phyloP scores from a whole-genome alignment of 2,113 vertebrate species.

The Seriola quinqueradiata region DNA sequence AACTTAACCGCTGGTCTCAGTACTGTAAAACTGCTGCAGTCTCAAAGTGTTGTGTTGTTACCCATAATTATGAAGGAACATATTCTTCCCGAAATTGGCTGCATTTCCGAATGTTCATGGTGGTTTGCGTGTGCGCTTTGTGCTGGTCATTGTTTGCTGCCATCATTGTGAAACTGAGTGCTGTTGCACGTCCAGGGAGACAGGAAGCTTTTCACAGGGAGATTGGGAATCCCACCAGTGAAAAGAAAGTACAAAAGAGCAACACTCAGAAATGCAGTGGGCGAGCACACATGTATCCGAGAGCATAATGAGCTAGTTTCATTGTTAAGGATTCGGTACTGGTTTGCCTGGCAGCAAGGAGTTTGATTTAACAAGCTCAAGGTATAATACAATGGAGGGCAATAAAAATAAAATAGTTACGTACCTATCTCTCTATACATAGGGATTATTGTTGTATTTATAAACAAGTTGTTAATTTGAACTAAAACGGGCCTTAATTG shows the following conservation, averaged over 20 bases:
- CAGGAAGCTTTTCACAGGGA: slow-evolving; percentile 75
- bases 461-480: neutral
- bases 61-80: slow-evolving; percentile 68
- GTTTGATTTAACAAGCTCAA: slow-evolving; percentile 52
- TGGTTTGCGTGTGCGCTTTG: slow-evolving; percentile 73
- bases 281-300: slow-evolving; percentile 70
- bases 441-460: neutral
- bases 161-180: slow-evolving; percentile 77
- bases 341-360: slow-evolving; percentile 51
- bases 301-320: slow-evolving; percentile 78
- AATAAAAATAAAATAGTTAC: slow-evolving; percentile 25
- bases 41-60: slow-evolving; percentile 64
- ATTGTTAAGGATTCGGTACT: slow-evolving; percentile 71
- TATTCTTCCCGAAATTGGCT: slow-evolving; percentile 70
- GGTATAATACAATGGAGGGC: slow-evolving; percentile 43
- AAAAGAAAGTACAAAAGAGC: slow-evolving; percentile 77
- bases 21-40: slow-evolving; percentile 53
- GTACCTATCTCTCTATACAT: neutral
- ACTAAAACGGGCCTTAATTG: neutral
- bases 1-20: slow-evolving; percentile 32
- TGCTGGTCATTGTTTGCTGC: slow-evolving; percentile 76
- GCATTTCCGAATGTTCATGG: slow-evolving; percentile 62
- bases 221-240: slow-evolving; percentile 78
- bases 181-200: slow-evolving; percentile 69
- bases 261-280: slow-evolving; percentile 73